Evolutionary conservation across 2,888 invertebrate genomes (phyloP), one percentile per base, ranked within the genome.

Genomic region (Ceraclea dissimilis): DNA sequence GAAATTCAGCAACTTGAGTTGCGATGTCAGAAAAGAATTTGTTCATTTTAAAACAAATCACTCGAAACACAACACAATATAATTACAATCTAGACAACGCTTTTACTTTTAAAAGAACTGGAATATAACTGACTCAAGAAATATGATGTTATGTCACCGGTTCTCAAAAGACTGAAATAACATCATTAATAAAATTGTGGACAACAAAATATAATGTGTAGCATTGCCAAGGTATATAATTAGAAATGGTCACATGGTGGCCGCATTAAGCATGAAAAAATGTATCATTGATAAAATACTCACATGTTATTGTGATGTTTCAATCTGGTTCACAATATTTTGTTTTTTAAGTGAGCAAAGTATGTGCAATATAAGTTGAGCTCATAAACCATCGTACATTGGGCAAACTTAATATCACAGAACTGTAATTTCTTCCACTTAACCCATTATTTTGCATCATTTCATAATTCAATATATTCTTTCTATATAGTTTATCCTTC

Each of bases 1-100:
- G 68, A 44, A 83, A 82, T 70, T 83, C 79, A 50, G 70, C 73
- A 18, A 74, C 69, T 50, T 58, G 56, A 13, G 62, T 60, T 18
- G 50, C 48, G 18, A 58, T 26, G 13, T 54, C 54, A 16, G 61
- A 54, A 31, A 57, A 49, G 13, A 59, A 52, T 19, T 39, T 39
- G 5, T 13, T 13, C 39, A 39, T 39, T 39, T 39, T 39, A 4
- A 5, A 39, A 13, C 16, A 39, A 13, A 39, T 34, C 39, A 54
- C 18, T 21, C 17, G 16, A 17, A 39, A 34, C 39, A 22, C 6
- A 20, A 17, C 10, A 31, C 19, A 54, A 22, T 31, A 10, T 17
- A 44, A 31, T 19, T 31, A 51, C 47, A 58, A 47, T 26, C 5
- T 26, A 26, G 26, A n/a, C n/a, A n/a, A n/a, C n/a, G n/a, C n/a